These are phyloP conservation scores for Myotis yumanensis DNA, from an alignment of 2,113 vertebrate genomes.

Conservation along the genomic window DNA sequence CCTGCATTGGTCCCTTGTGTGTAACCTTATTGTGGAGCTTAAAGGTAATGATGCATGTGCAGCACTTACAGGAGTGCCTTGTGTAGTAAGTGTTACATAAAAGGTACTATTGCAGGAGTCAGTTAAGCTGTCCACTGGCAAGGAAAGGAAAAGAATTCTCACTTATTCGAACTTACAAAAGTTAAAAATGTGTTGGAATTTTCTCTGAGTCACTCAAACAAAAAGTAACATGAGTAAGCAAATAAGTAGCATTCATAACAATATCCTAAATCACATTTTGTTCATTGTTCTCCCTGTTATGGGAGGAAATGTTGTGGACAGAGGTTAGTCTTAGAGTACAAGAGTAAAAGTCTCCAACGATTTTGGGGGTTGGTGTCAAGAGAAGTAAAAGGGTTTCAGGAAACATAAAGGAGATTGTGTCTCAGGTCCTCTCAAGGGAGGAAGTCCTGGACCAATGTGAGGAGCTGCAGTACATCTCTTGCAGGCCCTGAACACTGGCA, in stretches of 20 bases:
- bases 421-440: not conserved
- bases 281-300: not conserved
- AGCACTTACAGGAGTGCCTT: not conserved
- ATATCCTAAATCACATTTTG: not conserved
- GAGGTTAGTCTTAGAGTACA: not conserved
- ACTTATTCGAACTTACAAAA: not conserved
- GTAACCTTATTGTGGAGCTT: not conserved
- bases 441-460: not conserved
- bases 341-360: not conserved
- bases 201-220: constrained; percentile 1
- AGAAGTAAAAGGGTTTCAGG: not conserved
- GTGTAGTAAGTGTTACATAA: not conserved
- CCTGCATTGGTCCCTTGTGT: not conserved
- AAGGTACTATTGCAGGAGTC: not conserved
- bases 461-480: not conserved
- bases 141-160: not conserved
- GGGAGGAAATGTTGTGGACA: not conserved
- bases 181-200: not conserved
- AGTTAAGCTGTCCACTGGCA: not conserved
- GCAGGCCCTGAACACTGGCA: not conserved
- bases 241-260: not conserved
- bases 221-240: not conserved
- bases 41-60: not conserved
- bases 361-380: not conserved
- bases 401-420: not conserved